Base-by-base conservation (phyloP, 2,888 invertebrate genomes). In the Hyalella azteca region DNA sequence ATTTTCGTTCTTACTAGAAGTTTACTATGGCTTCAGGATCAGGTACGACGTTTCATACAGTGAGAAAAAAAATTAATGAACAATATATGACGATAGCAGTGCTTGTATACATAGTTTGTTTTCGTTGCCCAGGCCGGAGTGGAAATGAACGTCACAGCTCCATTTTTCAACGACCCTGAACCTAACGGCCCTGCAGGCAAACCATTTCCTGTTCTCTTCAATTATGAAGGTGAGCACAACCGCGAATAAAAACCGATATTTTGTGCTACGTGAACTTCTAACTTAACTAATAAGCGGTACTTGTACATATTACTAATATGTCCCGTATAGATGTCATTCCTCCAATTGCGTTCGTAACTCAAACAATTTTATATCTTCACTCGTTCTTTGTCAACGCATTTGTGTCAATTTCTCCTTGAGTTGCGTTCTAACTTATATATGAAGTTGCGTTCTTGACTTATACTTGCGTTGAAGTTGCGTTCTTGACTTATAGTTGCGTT, bases 191-290 rank as follows among this genome's bases (percentile, higher is more conserved):
- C 87, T 11, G 50, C 86, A 3, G 88, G 88, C 2, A 83, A 87
- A 79, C 87, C 89, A 13, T 88, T 88, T 80, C 86, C 86, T 22
- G 85, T 87, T 73, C 87, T 89, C 3, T 89, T 88, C 88, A 87
- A 89, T 60, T 88, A 88, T 85, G 89, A 89, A 87, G 88, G 88
- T 88, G 77, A 73, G 73, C 22, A 3, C 39, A 22, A 9, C 54
- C 22, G 22, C 22, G 9, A 45, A 15, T 45, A 45, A 45, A 45
- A 45, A 45, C 7, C 7, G 9, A 45, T 45, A 45, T 11, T 45
- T 45, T 15, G 15, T 45, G 15, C 7, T 45, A 15, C n/a, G n/a
- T n/a, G n/a, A n/a, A n/a, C n/a, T n/a, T n/a, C n/a, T n/a, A n/a
- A n/a, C n/a, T n/a, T n/a, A n/a, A n/a, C n/a, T n/a, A n/a, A n/a